Evolutionary conservation across 1,140 invertebrate species (phyloP).

Genomic region (Lepidurus apus): DNA sequence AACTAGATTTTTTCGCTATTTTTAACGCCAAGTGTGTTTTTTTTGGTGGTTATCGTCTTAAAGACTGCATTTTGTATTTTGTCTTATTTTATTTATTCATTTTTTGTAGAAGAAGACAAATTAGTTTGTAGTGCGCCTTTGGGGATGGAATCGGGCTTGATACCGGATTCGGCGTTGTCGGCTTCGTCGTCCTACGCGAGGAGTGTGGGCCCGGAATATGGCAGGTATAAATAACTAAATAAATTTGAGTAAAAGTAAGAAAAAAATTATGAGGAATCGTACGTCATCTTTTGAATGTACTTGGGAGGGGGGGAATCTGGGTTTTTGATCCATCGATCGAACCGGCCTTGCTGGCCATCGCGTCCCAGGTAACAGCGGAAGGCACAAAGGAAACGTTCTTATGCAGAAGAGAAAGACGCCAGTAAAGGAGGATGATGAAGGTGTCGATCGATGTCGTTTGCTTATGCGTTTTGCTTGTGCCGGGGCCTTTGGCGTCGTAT

Average conservation of each 20-base stretch:
- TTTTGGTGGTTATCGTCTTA: too few species aligned
- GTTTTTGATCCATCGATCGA: conserved; percentile 36
- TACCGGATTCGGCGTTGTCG: conserved; percentile 74
- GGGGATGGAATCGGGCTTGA: conserved; percentile 83
- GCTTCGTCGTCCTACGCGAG: conserved; percentile 48
- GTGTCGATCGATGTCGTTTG: conserved; percentile 9
- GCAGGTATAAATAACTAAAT: conserved; percentile 38
- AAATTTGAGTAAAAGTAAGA: conserved; percentile 16
- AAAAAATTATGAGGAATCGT: conserved; percentile 38
- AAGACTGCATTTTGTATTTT: too few species aligned
- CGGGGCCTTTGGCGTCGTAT: not conserved
- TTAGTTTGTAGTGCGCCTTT: conserved; percentile 67
- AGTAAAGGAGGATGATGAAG: not conserved
- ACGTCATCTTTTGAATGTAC: conserved; percentile 36
- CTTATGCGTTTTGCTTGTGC: not conserved
- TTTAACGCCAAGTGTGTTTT: too few species aligned
- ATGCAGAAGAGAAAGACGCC: not conserved
- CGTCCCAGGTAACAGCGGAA: not conserved
- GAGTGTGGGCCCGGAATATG: conserved; percentile 42
- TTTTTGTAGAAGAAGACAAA: conserved; percentile 45
- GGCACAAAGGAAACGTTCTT: not conserved
- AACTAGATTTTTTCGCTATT: too few species aligned
- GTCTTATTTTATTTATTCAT: not conserved
- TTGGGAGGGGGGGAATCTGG: conserved; percentile 36
- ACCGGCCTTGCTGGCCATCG: not conserved